phyloP scores from a whole-genome alignment of 1,140 invertebrate genomes.

The Carposina sasakii region DNA sequence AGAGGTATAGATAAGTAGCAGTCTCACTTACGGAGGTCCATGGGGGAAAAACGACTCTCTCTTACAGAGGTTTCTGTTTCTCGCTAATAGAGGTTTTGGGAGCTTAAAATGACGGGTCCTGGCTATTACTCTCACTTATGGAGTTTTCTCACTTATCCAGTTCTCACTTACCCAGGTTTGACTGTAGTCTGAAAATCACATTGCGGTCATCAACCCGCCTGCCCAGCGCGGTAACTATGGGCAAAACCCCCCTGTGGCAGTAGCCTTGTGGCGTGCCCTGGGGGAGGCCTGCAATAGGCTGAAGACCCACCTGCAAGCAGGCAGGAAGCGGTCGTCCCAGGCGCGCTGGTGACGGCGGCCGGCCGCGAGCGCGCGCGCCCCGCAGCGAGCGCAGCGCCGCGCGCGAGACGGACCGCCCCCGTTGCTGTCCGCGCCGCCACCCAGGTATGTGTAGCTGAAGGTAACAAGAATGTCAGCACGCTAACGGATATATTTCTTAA shows the following conservation, averaged over 20 bases:
- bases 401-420: conserved; percentile 33
- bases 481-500: too few relatives aligned
- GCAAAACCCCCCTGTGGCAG: too few relatives aligned
- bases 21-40: too few relatives aligned
- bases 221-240: too few relatives aligned
- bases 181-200: not conserved
- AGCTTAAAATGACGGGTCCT: not conserved
- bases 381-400: conserved; percentile 50
- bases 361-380: conserved; percentile 38
- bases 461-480: too few relatives aligned
- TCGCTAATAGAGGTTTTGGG: not conserved
- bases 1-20: too few relatives aligned
- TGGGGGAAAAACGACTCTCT: too few relatives aligned
- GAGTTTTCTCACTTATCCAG: not conserved
- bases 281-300: not conserved
- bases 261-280: not conserved
- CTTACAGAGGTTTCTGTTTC: too few relatives aligned
- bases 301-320: conserved; percentile 39
- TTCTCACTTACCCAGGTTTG: not conserved
- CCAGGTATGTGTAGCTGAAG: conserved; percentile 52
- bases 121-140: not conserved
- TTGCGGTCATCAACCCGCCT: not conserved
- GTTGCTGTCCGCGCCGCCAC: conserved; percentile 32
- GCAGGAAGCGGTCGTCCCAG: conserved; percentile 40
- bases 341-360: conserved; percentile 39